These are phyloP conservation scores for Phalacrocorax pelagicus DNA, from an alignment of 2,113 vertebrate genomes.

Conservation along the genomic window DNA sequence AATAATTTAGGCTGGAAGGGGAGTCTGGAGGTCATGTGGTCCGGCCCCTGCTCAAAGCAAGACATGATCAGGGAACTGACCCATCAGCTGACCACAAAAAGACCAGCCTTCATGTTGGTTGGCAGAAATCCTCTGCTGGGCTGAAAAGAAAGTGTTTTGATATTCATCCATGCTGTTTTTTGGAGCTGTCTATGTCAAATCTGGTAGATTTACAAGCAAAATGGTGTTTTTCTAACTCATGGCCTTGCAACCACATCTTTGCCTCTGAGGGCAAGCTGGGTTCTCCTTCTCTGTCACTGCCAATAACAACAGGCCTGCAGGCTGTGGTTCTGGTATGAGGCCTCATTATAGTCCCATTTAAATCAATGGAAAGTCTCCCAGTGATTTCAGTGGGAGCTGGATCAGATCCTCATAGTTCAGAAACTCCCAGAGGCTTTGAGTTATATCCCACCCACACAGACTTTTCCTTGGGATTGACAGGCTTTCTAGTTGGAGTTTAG, in stretches of 20 bases:
- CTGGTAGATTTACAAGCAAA: conserved; percentile 2
- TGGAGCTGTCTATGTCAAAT: background rate
- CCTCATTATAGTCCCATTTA: background rate
- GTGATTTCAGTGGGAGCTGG: background rate
- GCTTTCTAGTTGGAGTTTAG: background rate
- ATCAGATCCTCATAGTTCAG: background rate
- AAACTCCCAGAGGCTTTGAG: background rate
- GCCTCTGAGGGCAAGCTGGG: background rate
- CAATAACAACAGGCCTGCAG: conserved; percentile 16
- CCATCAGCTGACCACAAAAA: background rate
- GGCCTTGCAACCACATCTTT: conserved; percentile 3
- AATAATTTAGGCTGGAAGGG: background rate
- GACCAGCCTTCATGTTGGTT: background rate
- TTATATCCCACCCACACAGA: background rate
- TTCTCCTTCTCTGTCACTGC: background rate
- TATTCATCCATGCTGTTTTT: background rate
- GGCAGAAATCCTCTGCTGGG: background rate
- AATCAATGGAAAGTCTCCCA: background rate
- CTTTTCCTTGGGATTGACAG: background rate
- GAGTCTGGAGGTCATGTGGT: background rate
- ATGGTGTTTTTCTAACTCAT: background rate
- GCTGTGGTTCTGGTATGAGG: background rate
- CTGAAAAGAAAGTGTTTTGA: background rate
- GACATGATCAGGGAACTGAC: background rate
- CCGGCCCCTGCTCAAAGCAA: background rate